Evolutionary conservation across 2,113 vertebrate genomes (phyloP).

Genomic region (Podarcis raffonei): DNA sequence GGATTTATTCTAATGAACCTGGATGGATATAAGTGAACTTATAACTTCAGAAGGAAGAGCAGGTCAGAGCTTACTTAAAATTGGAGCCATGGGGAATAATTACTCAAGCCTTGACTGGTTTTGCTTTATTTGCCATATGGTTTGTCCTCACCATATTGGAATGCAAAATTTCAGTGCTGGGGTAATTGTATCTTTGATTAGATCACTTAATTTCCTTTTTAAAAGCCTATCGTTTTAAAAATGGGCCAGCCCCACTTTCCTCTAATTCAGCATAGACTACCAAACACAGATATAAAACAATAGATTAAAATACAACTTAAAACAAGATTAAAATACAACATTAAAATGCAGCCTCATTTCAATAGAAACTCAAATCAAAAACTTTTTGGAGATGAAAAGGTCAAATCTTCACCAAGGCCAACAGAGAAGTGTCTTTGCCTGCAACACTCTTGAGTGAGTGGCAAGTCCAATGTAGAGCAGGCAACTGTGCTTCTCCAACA

Average conservation of each 20-base stretch:
- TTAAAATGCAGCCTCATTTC: no score
- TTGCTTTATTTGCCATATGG: slow-evolving; percentile 40
- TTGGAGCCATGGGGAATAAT: slow-evolving; percentile 42
- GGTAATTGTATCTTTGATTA: slow-evolving; percentile 49
- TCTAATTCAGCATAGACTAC: background rate
- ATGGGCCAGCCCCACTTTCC: background rate
- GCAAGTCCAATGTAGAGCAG: no score
- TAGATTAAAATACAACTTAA: no score
- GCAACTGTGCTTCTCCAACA: no score
- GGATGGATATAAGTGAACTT: slow-evolving; percentile 17
- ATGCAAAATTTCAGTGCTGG: slow-evolving; percentile 22
- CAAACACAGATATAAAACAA: no score
- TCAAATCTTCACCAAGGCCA: no score
- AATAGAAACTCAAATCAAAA: no score
- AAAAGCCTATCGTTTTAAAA: slow-evolving; percentile 18
- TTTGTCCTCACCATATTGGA: slow-evolving; percentile 41
- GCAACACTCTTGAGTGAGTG: no score
- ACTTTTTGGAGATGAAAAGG: no score
- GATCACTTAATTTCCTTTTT: slow-evolving; percentile 15
- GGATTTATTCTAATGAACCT: slow-evolving; percentile 23
- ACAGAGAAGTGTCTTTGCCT: no score
- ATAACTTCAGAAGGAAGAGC: slow-evolving; percentile 35
- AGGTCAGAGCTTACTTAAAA: slow-evolving; percentile 34
- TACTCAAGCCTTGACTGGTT: slow-evolving; percentile 35
- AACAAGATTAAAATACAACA: no score